Percentiles rank a stretch among this genome's conserved stretches.
Conservation (phyloP, 2,113 vertebrate species). For the Pygoscelis adeliae region DNA sequence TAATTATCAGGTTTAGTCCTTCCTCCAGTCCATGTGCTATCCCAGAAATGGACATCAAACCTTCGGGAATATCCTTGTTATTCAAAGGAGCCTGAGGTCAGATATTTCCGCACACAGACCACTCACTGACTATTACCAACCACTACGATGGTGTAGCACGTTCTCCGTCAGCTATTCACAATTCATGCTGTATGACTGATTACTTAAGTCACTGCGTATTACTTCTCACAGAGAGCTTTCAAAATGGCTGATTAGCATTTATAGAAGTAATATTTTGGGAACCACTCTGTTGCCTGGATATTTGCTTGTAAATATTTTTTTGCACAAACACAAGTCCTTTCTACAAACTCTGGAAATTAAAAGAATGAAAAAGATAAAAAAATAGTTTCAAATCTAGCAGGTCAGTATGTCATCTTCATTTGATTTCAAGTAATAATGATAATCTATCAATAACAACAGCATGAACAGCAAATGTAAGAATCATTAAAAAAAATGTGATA, state of each 20-base stretch:
- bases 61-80: background rate
- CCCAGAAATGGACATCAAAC: background rate
- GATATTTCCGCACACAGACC: background rate
- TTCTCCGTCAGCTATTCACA: background rate
- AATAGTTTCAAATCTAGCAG: background rate
- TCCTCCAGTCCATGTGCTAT: background rate
- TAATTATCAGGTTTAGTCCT: background rate
- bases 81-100: background rate
- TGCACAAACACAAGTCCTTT: background rate
- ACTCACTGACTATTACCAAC: background rate
- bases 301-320: background rate
- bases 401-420: background rate
- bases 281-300: background rate
- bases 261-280: background rate
- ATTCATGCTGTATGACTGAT: background rate
- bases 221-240: background rate
- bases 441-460: background rate
- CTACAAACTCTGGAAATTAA: background rate
- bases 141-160: accelerated
- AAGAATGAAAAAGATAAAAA: background rate
- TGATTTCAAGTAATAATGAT: background rate
- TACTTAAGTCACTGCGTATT: background rate
- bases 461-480: background rate
- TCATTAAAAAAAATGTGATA: background rate
- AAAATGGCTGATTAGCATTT: background rate